Percentiles rank a stretch among this genome's conserved stretches.
Evolutionary conservation across 2,113 vertebrate genomes (phyloP).

Genomic region (Macrotus californicus): DNA sequence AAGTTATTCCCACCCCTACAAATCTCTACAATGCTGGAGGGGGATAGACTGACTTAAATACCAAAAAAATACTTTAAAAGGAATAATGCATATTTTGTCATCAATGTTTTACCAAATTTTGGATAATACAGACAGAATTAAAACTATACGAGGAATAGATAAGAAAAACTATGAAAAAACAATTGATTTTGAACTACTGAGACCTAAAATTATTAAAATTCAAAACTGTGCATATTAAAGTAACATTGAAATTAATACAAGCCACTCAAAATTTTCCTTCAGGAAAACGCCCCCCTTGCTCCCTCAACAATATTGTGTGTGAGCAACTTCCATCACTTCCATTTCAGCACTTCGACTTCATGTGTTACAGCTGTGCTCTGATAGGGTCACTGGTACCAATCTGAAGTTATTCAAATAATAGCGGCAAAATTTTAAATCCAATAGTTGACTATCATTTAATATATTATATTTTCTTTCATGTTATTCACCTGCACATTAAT

Average conservation of each 20-base stretch:
- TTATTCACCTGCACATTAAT: not conserved
- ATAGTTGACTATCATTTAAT: not conserved
- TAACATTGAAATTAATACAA: not conserved
- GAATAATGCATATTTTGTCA: not conserved
- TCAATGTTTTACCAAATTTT: not conserved
- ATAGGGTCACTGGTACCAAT: not conserved
- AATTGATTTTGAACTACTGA: not conserved
- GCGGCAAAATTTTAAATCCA: not conserved
- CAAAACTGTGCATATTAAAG: not conserved
- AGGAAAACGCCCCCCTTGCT: not conserved
- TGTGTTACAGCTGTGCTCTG: not conserved
- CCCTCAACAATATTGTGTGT: not conserved
- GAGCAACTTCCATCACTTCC: not conserved
- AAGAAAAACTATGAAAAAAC: not conserved
- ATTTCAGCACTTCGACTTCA: not conserved
- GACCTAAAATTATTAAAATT: not conserved
- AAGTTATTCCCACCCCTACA: not conserved
- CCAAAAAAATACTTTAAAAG: not conserved
- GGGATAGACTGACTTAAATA: not conserved
- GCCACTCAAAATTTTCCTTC: not conserved
- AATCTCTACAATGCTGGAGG: not conserved
- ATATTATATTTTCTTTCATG: not conserved
- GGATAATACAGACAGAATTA: not conserved
- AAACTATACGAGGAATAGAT: not conserved
- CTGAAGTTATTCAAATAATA: not conserved